Evolutionary conservation across 2,888 invertebrate species (phyloP), one percentile per base, ranked within the genome.

Genomic region (Herminia tarsipennalis): DNA sequence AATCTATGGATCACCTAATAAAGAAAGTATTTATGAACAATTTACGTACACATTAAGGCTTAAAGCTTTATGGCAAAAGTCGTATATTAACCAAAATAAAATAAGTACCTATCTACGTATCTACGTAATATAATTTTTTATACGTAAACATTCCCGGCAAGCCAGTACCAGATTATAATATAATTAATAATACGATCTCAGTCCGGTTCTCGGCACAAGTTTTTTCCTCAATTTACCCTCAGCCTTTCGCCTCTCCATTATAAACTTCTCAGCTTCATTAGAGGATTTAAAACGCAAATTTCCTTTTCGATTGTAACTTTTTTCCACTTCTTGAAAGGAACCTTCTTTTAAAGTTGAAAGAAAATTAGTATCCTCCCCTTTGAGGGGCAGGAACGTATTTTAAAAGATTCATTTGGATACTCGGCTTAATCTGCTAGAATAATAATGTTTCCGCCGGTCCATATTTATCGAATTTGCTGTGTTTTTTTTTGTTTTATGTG

Each of bases 271-370:
- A 82, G 89, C 86, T 90, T 90, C 90, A 90, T 91, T 91, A 91
- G 91, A 89, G 84, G 88, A 89, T 90, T 91, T 91, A 91, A 91
- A 91, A 89, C 90, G 89, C 91, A 91, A 91, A 91, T 91, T 91
- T 88, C 88, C 88, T 84, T 86, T 90, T 87, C 88, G 90, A 88
- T 90, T 90, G 90, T 90, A 91, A 90, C 89, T 91, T 91, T 89
- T 90, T 89, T 90, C 86, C 81, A 88, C 85, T 85, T 81, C 87
- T 88, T 85, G 86, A 87, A 88, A 88, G 85, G 83, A 88, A 87
- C 85, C 88, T 88, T 88, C 86, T 90, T 91, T 89, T 83, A 85
- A 76, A 88, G 79, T 86, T 77, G 80, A 81, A 86, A 89, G 88
- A 84, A 89, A 91, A 90, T 89, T 89, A 88, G 88, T 86, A 81